Percentiles rank a stretch among this genome's conserved stretches.
These are phyloP conservation scores for Dicycla oo DNA, from an alignment of 2,888 invertebrate genomes.

Conservation along the genomic window DNA sequence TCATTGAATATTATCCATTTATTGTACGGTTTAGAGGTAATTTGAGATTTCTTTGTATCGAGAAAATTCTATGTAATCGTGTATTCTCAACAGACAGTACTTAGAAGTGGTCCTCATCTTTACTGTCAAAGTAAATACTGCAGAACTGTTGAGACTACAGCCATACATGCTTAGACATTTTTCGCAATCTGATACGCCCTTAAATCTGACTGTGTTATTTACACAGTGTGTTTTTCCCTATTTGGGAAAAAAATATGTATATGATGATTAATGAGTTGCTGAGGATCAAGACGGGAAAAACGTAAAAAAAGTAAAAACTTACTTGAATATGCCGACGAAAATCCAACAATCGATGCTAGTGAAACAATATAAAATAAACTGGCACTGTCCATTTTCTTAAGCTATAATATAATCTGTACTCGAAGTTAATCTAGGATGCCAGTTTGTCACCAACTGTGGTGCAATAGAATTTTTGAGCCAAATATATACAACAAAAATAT, in stretches of 20 bases:
- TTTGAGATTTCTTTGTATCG: too few species aligned
- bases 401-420: not conserved
- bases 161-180: too few species aligned
- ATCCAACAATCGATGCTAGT: conserved; percentile 33
- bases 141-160: too few species aligned
- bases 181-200: too few species aligned
- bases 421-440: not conserved
- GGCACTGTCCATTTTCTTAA: conserved; percentile 37
- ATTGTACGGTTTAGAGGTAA: too few species aligned
- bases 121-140: too few species aligned
- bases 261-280: not conserved
- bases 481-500: conserved; percentile 34
- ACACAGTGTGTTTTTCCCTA: too few species aligned
- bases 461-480: not conserved
- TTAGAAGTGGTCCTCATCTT: too few species aligned
- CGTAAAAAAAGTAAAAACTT: conserved; percentile 34
- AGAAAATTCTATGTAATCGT: too few species aligned
- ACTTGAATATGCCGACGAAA: conserved; percentile 52
- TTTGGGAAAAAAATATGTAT: not conserved
- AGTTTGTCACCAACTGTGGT: conserved; percentile 35
- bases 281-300: not conserved
- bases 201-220: not conserved
- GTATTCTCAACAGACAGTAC: too few species aligned
- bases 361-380: conserved; percentile 19
- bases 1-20: too few species aligned